These are phyloP conservation scores for Craterocephalus amniculus DNA, from an alignment of 2,797 vertebrate species.

Conservation along the genomic window DNA sequence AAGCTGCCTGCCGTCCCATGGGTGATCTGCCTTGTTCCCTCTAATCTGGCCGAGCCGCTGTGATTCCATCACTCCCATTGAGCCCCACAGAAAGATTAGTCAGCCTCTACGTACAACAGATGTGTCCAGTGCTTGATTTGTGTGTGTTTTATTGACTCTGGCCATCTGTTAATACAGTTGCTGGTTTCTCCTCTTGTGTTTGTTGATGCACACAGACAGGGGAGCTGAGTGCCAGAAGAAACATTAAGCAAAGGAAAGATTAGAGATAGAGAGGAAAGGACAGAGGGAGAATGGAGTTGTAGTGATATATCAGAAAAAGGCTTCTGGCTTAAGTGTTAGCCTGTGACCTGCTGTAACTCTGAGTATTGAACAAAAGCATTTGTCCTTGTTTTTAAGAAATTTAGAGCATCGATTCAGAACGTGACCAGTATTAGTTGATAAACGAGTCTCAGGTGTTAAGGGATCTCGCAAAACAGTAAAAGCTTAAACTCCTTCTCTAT, in stretches of 20 bases:
- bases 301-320: constrained; percentile 61
- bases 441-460: constrained; percentile 70
- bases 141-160: constrained; percentile 88
- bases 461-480: constrained; percentile 53
- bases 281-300: constrained; percentile 34
- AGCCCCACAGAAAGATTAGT: constrained; percentile 81
- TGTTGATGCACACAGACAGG: constrained; percentile 82
- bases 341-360: constrained; percentile 46
- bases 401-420: constrained; percentile 17
- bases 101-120: constrained; percentile 77
- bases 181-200: constrained; percentile 81
- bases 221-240: constrained; percentile 79
- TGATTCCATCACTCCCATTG: constrained; percentile 74
- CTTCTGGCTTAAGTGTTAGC: constrained; percentile 63
- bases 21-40: constrained; percentile 67
- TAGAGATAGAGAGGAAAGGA: constrained; percentile 48
- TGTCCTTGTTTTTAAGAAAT: constrained; percentile 37
- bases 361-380: constrained; percentile 40
- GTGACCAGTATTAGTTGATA: constrained; percentile 47
- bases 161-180: constrained; percentile 90
- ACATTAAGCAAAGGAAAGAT: constrained; percentile 71
- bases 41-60: constrained; percentile 74
- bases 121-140: constrained; percentile 83
- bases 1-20: constrained; percentile 59
- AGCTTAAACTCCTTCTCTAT: constrained; percentile 57